Conservation (phyloP, 1,140 invertebrate genomes). For the Drosophila sucinea region DNA sequence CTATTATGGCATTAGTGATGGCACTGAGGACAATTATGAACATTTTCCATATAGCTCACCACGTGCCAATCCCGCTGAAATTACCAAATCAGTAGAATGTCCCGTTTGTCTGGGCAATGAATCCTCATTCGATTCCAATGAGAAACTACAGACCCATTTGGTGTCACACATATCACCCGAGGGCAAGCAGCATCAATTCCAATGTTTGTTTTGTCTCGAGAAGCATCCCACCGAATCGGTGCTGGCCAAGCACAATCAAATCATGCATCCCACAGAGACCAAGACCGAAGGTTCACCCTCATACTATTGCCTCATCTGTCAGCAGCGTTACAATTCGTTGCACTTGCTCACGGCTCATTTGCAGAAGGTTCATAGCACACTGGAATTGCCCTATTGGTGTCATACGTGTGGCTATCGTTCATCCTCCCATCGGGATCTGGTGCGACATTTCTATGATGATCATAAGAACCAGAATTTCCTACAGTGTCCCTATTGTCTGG, state of each 20-base stretch:
- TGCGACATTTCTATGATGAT: constrained; percentile 88
- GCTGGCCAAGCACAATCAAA: constrained; percentile 84
- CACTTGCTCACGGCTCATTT: constrained; percentile 89
- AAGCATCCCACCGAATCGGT: constrained; percentile 84
- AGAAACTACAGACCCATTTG: constrained; percentile 88
- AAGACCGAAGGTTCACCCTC: constrained; percentile 84
- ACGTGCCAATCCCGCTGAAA: constrained; percentile 43
- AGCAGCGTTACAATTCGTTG: constrained; percentile 85
- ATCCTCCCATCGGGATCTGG: constrained; percentile 89
- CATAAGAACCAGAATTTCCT: constrained; percentile 87
- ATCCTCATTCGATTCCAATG: constrained; percentile 85
- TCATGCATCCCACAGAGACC: constrained; percentile 86
- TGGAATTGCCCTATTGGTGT: constrained; percentile 92
- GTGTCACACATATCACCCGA: constrained; percentile 86
- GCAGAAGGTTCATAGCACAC: constrained; percentile 88
- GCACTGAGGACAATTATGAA: constrained; percentile 68
- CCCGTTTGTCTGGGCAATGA: constrained; percentile 84
- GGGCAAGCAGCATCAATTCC: constrained; percentile 82
- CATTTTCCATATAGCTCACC: constrained; percentile 68
- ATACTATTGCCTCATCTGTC: constrained; percentile 88
- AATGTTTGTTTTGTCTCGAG: constrained; percentile 85
- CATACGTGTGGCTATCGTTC: constrained; percentile 88
- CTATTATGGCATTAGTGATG: constrained; percentile 77
- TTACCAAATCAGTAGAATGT: constrained; percentile 83
- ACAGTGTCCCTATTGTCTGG: constrained; percentile 90